Evolutionary conservation across 2,888 invertebrate species (phyloP).

Genomic region (Clunio marinus): DNA sequence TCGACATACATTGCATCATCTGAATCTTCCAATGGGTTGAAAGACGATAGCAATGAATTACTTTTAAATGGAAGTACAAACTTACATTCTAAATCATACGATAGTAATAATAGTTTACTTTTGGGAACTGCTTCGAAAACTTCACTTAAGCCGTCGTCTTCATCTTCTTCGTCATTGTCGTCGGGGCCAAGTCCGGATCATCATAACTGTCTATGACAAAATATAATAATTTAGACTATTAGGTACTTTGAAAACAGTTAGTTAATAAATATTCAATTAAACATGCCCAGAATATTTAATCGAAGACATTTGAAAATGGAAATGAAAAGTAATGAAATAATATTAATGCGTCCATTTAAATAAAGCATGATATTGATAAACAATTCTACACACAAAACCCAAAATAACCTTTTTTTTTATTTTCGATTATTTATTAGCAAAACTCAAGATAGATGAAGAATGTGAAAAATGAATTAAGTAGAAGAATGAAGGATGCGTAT

Average conservation of each 20-base stretch:
- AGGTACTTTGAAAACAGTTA: neutral
- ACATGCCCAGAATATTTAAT: slow-evolving; percentile 8
- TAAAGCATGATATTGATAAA: neutral
- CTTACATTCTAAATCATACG: slow-evolving; percentile 22
- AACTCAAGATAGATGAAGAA: slow-evolving; percentile 3
- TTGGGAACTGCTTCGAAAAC: neutral
- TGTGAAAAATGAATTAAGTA: neutral
- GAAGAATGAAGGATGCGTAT: neutral
- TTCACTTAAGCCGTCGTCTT: neutral
- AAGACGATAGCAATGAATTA: slow-evolving; percentile 18
- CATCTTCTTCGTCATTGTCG: neutral
- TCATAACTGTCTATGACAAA: slow-evolving; percentile 17
- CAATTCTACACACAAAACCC: slow-evolving; percentile 7
- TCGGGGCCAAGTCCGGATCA: slow-evolving; percentile 18
- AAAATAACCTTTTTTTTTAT: neutral
- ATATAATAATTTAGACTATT: slow-evolving; percentile 5
- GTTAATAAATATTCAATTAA: slow-evolving; percentile 4
- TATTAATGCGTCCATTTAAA: neutral
- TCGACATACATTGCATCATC: slow-evolving; percentile 13
- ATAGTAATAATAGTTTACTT: neutral
- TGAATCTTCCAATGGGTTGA: slow-evolving; percentile 8
- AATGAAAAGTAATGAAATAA: no score
- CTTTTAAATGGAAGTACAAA: slow-evolving; percentile 27
- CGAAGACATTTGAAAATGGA: no score
- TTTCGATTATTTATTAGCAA: slow-evolving; percentile 23